phyloP scores from a whole-genome alignment of 2,113 vertebrate genomes.

The rat (Rattus norvegicus) region GRCr8 NC_086036.1:30178501-30179000 shows the following conservation, averaged over 20 bases:
- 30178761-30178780: neutral
- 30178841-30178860: neutral
- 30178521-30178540: conserved; percentile 71
- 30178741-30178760: neutral
- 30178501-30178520: conserved; percentile 2
- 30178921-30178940: neutral
- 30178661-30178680: neutral
- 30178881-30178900: neutral
- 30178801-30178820: neutral
- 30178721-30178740: neutral
- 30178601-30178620: conserved; percentile 77
- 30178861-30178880: neutral
- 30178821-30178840: neutral
- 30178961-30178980: neutral
- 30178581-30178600: conserved; percentile 75
- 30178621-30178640: conserved; percentile 72
- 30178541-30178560: conserved; percentile 77
- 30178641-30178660: conserved; percentile 52
- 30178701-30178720: neutral
- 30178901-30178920: neutral
- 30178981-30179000: neutral
- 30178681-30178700: neutral
- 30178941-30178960: neutral
- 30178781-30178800: neutral
- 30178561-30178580: conserved; percentile 71